These are phyloP conservation scores for Lycaon pictus DNA, from an alignment of 2,113 vertebrate species.

Conservation along the genomic window DNA sequence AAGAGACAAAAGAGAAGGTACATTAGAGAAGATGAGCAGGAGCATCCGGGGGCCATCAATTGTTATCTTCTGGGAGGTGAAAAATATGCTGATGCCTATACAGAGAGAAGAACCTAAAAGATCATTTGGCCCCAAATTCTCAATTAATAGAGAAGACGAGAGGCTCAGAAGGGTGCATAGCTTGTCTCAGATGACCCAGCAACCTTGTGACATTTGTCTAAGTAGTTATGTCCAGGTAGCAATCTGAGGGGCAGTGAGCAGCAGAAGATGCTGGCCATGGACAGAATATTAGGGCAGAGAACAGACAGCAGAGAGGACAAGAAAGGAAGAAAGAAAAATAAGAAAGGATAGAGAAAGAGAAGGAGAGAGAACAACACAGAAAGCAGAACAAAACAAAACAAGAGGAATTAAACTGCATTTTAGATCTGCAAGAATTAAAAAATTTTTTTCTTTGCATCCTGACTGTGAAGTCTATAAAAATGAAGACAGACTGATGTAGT, in stretches of 20 bases:
- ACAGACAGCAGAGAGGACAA: neutral
- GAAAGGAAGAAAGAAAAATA: neutral
- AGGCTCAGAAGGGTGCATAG: neutral
- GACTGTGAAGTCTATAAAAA: neutral
- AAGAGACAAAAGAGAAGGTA: neutral
- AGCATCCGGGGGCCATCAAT: accelerated
- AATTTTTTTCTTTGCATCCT: neutral
- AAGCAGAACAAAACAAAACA: neutral
- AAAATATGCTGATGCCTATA: no score
- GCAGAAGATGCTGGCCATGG: neutral
- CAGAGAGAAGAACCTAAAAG: neutral
- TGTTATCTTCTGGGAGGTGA: neutral
- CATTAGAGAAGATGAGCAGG: neutral
- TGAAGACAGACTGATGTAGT: neutral
- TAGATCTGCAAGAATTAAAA: neutral
- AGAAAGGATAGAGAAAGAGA: neutral
- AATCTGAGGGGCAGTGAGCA: neutral
- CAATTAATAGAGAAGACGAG: neutral
- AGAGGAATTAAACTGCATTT: neutral
- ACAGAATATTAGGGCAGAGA: neutral
- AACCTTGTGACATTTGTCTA: neutral
- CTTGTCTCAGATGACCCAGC: neutral
- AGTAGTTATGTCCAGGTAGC: neutral
- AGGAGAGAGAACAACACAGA: neutral
- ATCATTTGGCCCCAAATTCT: neutral